Evolutionary conservation across 2,113 vertebrate species (phyloP), one percentile per base, ranked within the genome.

Genomic region (Cnemophilus loriae): DNA sequence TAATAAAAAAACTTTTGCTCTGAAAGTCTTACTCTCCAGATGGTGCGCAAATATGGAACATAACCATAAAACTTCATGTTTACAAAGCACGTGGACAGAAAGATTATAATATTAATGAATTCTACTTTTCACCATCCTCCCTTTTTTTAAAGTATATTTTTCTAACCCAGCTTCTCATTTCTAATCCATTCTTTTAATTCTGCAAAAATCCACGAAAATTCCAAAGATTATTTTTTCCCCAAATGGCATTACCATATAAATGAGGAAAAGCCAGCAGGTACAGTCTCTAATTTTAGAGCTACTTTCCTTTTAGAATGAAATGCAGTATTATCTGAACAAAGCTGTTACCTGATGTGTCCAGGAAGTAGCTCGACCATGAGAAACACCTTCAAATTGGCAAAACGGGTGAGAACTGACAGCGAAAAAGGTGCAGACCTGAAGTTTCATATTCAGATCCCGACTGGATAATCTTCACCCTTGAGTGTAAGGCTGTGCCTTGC

Each of bases 201-300:
- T 91, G 71, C 5, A 86, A 55, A 92, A 97, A 95, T 80, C 75
- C 79, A 90, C n/a, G 52, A 80, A 90, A 87, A 87, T 17, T 22
- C 73, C 90, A n/a, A 87, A 95, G 86, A 83, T 55, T 57, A 23
- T 47, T 81, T 78, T 83, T 49, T 70, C 42, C 55, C 59, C 46
- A 92, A 96, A 94, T 90, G 46, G 57, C 69, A 92, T 96, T 96
- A 96, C 69, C 94, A 91, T 80, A 90, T 82, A 89, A 91, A 92
- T 52, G 67, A 96, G 78, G 65, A 96, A 91, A 93, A 97, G 46
- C 49, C 95, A 97, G 57, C 70, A 52, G n/a, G 28, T 63, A 74
- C 33, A 89, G 68, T 81, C 81, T 93, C 71, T 79, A 53, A 76
- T 81, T 93, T 88, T 70, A 91, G 47, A 85, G 15, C n/a, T 52